These are phyloP conservation scores for Trachymyrmex septentrionalis DNA, from an alignment of 1,140 invertebrate genomes.

Conservation along the genomic window DNA sequence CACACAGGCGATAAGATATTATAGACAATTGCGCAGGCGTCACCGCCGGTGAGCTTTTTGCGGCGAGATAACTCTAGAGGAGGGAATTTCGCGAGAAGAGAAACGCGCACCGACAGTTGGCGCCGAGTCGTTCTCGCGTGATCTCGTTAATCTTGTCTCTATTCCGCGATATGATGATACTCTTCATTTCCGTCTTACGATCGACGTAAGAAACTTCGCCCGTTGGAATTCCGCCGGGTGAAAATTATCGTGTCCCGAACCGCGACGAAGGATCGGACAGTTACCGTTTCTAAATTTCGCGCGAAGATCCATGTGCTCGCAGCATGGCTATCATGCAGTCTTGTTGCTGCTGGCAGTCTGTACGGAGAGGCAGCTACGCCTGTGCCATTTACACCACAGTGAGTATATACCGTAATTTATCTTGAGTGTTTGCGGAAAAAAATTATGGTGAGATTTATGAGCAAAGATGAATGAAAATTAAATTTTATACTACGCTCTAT, in stretches of 20 bases:
- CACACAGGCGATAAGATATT: neutral
- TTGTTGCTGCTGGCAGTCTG: conserved; percentile 93
- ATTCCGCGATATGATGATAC: neutral
- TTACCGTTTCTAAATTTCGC: neutral
- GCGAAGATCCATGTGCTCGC: conserved; percentile 73
- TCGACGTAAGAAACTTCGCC: neutral
- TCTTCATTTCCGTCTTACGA: neutral
- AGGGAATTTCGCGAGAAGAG: conserved; percentile 62
- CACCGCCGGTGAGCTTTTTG: conserved; percentile 67
- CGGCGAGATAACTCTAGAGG: conserved; percentile 62
- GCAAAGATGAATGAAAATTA: neutral
- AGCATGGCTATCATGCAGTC: conserved; percentile 92
- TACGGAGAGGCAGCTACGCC: conserved; percentile 92
- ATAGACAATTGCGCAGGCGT: conserved; percentile 76
- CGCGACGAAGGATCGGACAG: neutral
- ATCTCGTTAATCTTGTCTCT: no score
- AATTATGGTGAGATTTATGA: no score
- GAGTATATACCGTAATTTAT: conserved; percentile 81
- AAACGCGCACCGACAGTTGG: conserved; percentile 73
- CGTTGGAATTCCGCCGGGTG: neutral
- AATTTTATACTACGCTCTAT: neutral
- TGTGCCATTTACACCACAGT: conserved; percentile 92
- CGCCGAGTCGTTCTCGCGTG: conserved; percentile 69
- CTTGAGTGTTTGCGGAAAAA: neutral
- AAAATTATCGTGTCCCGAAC: neutral